Conservation (phyloP, 2,888 invertebrate species). For the Campopleginae sp. region DNA sequence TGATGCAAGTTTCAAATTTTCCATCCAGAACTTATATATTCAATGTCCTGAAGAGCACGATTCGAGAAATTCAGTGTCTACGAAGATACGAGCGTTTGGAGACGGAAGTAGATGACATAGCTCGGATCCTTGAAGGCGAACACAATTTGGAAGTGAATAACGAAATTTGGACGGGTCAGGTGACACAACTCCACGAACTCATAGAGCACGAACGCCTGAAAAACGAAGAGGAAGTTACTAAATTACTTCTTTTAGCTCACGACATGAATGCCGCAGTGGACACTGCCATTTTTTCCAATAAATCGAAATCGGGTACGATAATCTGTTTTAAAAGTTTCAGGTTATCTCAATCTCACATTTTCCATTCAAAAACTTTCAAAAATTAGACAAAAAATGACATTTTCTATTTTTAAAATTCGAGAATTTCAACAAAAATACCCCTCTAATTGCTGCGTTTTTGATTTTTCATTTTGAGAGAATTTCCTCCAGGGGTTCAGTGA, state of each 20-base stretch:
- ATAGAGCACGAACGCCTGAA: constrained; percentile 69
- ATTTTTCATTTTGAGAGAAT: too few species aligned
- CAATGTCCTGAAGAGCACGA: constrained; percentile 69
- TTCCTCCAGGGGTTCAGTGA: too few species aligned
- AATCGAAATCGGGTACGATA: constrained; percentile 71
- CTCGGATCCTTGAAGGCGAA: constrained; percentile 70
- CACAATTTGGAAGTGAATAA: constrained; percentile 72
- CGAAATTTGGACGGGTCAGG: constrained; percentile 72
- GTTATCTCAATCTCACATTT: neutral
- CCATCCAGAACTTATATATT: constrained; percentile 72
- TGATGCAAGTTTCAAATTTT: neutral
- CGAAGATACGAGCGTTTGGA: constrained; percentile 71
- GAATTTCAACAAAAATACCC: too few species aligned
- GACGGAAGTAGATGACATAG: constrained; percentile 72
- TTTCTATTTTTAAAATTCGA: too few species aligned
- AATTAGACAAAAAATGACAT: too few species aligned
- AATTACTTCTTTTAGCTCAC: constrained; percentile 61
- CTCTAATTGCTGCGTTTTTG: too few species aligned
- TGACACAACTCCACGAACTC: constrained; percentile 68
- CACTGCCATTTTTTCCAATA: constrained; percentile 68
- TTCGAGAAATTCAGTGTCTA: constrained; percentile 67
- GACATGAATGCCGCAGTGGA: constrained; percentile 72
- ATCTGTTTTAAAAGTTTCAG: neutral
- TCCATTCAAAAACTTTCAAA: too few species aligned
- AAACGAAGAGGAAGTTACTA: constrained; percentile 66